Evolutionary conservation across 2,113 vertebrate species (phyloP).

Genomic region (Engystomops pustulosus): DNA sequence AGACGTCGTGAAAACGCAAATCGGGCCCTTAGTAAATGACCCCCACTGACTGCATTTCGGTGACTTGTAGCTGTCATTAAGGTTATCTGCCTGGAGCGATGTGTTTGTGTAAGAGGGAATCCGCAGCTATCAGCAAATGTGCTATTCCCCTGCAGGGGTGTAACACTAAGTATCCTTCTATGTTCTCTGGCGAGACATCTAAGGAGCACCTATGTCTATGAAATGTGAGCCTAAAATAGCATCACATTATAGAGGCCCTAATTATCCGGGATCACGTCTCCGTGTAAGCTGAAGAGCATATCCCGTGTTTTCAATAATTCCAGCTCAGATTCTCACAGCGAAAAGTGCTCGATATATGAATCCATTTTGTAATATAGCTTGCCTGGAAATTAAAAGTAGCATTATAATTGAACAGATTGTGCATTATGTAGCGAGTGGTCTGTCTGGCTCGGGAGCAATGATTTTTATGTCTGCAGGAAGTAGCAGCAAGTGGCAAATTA

Average conservation of each 20-base stretch:
- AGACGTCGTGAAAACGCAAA: too few relatives aligned
- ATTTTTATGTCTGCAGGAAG: not conserved
- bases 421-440: slow-evolving; percentile 31
- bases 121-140: too few relatives aligned
- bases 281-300: too few relatives aligned
- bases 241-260: not conserved
- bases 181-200: too few relatives aligned
- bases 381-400: slow-evolving; percentile 8
- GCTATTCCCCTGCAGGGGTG: too few relatives aligned
- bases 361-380: slow-evolving; percentile 12
- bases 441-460: not conserved
- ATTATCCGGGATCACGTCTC: not conserved
- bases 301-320: not conserved
- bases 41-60: too few relatives aligned
- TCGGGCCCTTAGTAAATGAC: too few relatives aligned
- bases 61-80: too few relatives aligned
- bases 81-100: too few relatives aligned
- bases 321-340: not conserved
- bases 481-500: slow-evolving; percentile 3
- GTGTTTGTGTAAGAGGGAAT: too few relatives aligned
- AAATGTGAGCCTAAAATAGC: not conserved
- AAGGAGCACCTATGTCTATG: not conserved
- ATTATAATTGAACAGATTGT: slow-evolving; percentile 23
- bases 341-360: slow-evolving; percentile 13
- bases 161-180: too few relatives aligned